phyloP scores from a whole-genome alignment of 2,797 vertebrate species.

The Sebastolobus alascanus region DNA sequence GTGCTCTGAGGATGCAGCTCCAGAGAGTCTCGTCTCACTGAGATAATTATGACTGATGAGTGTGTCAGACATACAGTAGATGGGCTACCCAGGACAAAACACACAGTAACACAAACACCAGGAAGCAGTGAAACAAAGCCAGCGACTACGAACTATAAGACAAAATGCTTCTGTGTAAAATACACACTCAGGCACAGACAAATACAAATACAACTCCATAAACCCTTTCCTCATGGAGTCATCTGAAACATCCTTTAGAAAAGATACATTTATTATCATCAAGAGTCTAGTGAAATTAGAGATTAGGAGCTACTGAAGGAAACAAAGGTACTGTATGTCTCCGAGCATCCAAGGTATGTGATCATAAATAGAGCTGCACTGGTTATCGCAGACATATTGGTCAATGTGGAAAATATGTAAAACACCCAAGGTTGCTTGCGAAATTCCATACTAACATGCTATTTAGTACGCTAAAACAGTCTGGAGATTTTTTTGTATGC shows the following conservation, averaged over 20 bases:
- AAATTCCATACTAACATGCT: too few relatives aligned
- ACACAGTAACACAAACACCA: constrained; percentile 7
- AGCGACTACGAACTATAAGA: background rate
- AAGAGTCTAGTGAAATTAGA: background rate
- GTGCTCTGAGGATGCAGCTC: background rate
- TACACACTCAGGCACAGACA: background rate
- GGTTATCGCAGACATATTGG: background rate
- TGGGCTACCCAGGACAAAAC: constrained; percentile 21
- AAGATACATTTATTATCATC: background rate
- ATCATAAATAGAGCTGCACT: background rate
- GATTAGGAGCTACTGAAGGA: background rate
- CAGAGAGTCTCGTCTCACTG: constrained; percentile 9
- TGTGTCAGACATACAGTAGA: constrained; percentile 33
- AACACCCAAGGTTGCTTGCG: too few relatives aligned
- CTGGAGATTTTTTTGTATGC: too few relatives aligned
- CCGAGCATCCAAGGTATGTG: background rate
- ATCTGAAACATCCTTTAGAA: background rate
- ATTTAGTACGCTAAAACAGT: too few relatives aligned
- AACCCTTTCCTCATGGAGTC: background rate
- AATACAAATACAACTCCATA: background rate
- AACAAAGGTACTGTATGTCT: background rate
- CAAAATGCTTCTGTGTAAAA: constrained; percentile 11
- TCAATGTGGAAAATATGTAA: too few relatives aligned
- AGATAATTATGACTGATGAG: constrained; percentile 52
- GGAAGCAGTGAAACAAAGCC: constrained; percentile 21